Base-by-base conservation (phyloP, 2,888 invertebrate genomes). In the Spodoptera exigua region DNA sequence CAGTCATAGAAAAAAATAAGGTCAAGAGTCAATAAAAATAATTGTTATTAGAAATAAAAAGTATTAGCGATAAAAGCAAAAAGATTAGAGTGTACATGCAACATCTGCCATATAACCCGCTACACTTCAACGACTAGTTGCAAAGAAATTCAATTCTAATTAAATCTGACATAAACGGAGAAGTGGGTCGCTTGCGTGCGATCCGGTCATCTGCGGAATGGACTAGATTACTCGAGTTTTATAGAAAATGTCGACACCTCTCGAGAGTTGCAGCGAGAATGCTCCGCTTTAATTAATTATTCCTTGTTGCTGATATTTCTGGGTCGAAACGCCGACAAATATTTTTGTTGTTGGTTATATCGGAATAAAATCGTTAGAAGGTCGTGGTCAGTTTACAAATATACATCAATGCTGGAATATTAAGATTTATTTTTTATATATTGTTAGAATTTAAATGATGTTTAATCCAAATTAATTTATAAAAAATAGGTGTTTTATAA, bases 81-180 rank as follows among this genome's bases (percentile, higher is more conserved):
- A 27, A 27, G 9, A 9, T 27, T 27, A 27, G 7, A 9, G 27
- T 27, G 18, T 40, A 14, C 10, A 39, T 10, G 34, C 34, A 27
- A 7, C 27, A 32, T 36, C 21, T 36, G 16, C 11, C 5, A 11
- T 61, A 53, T 70, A 71, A 46, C 10, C 13, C 2, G 32, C 18
- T 10, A 35, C 35, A 40, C 16, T 41, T 52, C 32, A 51, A 56
- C 44, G 41, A 17, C 37, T 48, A 47, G 46, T 47, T 11, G 21
- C 51, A 74, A 58, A 62, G 46, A 67, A 78, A 65, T 70, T 79
- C 66, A 64, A 61, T 70, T 78, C 73, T 78, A 78, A 78, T 78
- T 80, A 80, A 78, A 75, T 70, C 66, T 60, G 48, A 60, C 48
- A 63, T 64, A 65, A 57, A 59, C 48, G 52, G 49, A 40, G 66